Evolutionary conservation across 2,888 invertebrate genomes (phyloP), one percentile per base, ranked within the genome.

Genomic region (Oscheius sp.): DNA sequence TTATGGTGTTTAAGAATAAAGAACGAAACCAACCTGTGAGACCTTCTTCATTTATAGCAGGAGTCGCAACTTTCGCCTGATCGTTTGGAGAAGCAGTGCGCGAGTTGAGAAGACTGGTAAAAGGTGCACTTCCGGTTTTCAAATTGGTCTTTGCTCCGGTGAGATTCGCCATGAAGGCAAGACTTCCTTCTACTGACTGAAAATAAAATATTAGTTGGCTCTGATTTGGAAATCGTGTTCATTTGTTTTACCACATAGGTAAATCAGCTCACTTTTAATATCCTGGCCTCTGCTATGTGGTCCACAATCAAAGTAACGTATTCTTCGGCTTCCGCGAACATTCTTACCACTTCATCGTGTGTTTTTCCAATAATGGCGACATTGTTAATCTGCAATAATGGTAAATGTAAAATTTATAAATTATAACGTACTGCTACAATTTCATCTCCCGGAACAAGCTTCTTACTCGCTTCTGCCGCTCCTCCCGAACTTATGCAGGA

Each of bases 311-410:
- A 21, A 1, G 33, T 62, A 29, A 42, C 62, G 35, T 29, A 58
- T 32, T 59, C 59, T 21, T 62, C 62, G 21, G 53, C 35, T 53
- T 60, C 51, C 50, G 10, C 47, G 33, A 72, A 72, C 50, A 62
- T 53, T 29, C n/a, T 59, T 32, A 72, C 50, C 32, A 62, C 60
- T 29, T 60, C 71, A 48, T 72, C 71, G 29, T 72, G 71, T 60
- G 71, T 48, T 60, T 60, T 72, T 35, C 53, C 62, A 50, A 21
- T 47, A 9, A 59, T 13, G 3, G 37, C 10, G 4, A 35, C n/a
- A 11, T 62, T 58, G 51, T 72, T 72, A 9, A 72, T 48, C 71
- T 72, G 11, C 60, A 50, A 55, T 7, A 53, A n/a, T 35, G 21
- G 47, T 60, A 33, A 21, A 7, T 60, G 32, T n/a, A 33, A 35